These are phyloP conservation scores for Pocillopora meandrina DNA, from an alignment of 92 coral and sea anemone genomes.

Conservation along the genomic window DNA sequence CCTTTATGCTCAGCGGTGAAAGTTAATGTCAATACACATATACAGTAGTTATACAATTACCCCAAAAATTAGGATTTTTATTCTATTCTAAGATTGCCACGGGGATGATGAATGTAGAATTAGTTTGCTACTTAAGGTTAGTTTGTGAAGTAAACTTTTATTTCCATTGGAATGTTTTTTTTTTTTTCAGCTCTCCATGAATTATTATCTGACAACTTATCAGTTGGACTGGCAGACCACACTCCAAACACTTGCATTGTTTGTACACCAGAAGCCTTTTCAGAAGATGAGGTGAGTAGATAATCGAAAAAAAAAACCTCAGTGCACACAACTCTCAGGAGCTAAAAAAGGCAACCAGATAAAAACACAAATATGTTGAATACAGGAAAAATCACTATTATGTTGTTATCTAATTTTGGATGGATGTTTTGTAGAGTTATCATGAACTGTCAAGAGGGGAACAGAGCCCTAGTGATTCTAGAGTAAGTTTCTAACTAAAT, in stretches of 20 bases:
- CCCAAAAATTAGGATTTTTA: too few species aligned
- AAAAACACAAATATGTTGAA: too few species aligned
- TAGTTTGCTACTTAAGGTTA: background rate
- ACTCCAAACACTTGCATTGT: conserved; percentile 82
- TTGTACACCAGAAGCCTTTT: conserved; percentile 86
- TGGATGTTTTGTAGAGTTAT: conserved; percentile 62
- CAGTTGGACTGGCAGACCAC: conserved; percentile 87
- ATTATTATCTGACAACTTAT: conserved; percentile 78
- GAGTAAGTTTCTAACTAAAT: conserved; percentile 46
- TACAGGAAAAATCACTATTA: too few species aligned
- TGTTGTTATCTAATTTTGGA: background rate
- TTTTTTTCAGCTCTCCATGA: conserved; percentile 83
- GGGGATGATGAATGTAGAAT: background rate
- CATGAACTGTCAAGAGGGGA: conserved; percentile 89
- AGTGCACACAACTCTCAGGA: background rate
- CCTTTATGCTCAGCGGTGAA: too few species aligned
- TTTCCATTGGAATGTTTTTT: background rate
- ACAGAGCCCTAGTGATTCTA: conserved; percentile 87
- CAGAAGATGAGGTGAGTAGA: conserved; percentile 84
- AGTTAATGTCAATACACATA: too few species aligned
- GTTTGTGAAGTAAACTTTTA: background rate
- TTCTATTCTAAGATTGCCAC: too few species aligned
- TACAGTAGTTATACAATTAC: too few species aligned
- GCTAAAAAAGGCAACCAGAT: background rate
- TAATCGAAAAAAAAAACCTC: background rate